Evolutionary conservation across 2,113 vertebrate species (phyloP), one percentile per base, ranked within the genome.

Genomic region (Perca schrenkii): DNA sequence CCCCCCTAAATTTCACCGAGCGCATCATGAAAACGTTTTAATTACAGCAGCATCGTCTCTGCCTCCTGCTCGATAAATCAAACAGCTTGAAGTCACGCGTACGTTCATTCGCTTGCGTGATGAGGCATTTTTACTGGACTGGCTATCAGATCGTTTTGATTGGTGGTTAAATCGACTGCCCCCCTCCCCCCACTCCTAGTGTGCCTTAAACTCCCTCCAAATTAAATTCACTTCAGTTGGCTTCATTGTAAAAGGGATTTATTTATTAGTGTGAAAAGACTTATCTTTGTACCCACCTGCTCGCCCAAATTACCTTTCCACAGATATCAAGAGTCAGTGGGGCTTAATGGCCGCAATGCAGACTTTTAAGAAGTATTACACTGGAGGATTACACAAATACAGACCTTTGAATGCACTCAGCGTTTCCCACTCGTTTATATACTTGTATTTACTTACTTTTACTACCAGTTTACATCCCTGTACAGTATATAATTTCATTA

Each of bases 211-310:
- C 85, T 67, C 69, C 1, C 62, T 53, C 64, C 67, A 86, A 85
- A 91, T 87, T 91, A 79, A 87, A 90, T 89, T 84, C 77, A 46
- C 86, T 74, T 88, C 81, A 85, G 64, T 66, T 74, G 15, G 46
- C 79, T 82, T 89, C 74, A 75, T 58, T 77, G 86, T 80, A 80
- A 74, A 28, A 74, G 76, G 84, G 89, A 89, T 92, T 91, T 89
- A 91, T 92, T 91, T 89, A 93, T 91, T 91, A 88, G 89, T 36
- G 73, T 49, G 84, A 78, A 74, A 71, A 83, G 89, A 84, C 89
- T 91, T 84, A 91, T 91, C 90, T 87, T 34, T 52, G 57, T 34
- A 19, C 81, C 84, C 90, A 88, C 89, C 89, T 90, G 92, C 86
- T 88, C 47, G 74, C 46, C 75, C 77, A 77, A 88, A 93, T 86